Evolutionary conservation across 2,113 vertebrate genomes (phyloP).

Genomic region (Leptobrachium ailaonicum): DNA sequence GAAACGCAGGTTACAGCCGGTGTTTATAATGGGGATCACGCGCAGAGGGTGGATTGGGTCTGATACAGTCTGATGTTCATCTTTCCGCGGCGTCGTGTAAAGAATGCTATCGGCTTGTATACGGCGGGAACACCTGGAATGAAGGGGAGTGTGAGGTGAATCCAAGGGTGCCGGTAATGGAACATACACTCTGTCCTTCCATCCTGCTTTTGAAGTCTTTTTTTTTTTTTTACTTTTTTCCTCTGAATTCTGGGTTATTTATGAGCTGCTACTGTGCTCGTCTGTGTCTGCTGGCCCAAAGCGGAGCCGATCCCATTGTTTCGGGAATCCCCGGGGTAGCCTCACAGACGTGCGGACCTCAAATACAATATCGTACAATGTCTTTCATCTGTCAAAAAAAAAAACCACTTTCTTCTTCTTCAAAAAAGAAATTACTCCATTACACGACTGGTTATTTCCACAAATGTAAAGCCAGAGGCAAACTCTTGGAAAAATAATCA

Average conservation of each 20-base stretch:
- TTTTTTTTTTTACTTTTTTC: no score
- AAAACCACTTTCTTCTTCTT: neutral
- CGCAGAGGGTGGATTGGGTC: neutral
- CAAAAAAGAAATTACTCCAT: neutral
- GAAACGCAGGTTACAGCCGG: neutral
- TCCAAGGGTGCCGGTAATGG: neutral
- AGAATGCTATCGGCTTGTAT: slow-evolving; percentile 3
- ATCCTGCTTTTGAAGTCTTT: neutral
- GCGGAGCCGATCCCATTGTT: neutral
- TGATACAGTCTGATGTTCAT: slow-evolving; percentile 9
- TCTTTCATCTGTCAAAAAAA: neutral
- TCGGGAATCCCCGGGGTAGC: neutral
- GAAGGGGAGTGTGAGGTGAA: neutral
- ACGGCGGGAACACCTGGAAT: slow-evolving; percentile 30
- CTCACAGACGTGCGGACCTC: neutral
- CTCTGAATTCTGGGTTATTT: neutral
- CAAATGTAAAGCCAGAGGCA: slow-evolving; percentile 14
- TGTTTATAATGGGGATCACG: neutral
- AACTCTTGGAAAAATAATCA: no score
- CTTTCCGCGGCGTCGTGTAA: slow-evolving; percentile 15
- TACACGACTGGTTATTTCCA: slow-evolving; percentile 13
- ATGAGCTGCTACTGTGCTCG: neutral
- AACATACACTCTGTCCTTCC: slow-evolving; percentile 5
- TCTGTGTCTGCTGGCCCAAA: neutral
- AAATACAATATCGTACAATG: neutral